These are phyloP conservation scores for Istiophorus platypterus DNA, from an alignment of 2,113 vertebrate genomes.

Conservation along the genomic window DNA sequence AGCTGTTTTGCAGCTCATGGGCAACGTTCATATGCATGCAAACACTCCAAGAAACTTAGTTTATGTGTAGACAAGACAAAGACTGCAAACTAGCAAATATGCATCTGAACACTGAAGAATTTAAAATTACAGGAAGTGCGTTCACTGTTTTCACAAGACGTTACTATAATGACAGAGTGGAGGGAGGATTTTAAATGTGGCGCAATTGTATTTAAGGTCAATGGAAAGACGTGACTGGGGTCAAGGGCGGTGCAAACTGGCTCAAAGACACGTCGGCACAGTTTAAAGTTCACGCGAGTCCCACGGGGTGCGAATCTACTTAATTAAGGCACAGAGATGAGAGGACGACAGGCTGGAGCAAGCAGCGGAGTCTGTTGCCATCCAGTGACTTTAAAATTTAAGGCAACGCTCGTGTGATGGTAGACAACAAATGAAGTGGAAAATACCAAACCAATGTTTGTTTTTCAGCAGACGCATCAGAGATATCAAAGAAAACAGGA, in stretches of 20 bases:
- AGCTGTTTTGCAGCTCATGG: too few relatives aligned
- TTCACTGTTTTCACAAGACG: too few relatives aligned
- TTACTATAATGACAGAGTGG: not conserved
- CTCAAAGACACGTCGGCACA: not conserved
- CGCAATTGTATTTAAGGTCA: too few relatives aligned
- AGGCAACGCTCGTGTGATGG: not conserved
- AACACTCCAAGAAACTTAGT: too few relatives aligned
- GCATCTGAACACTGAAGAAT: too few relatives aligned
- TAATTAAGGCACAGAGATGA: not conserved
- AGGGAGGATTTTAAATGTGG: not conserved
- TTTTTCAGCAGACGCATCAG: slow-evolving; percentile 24
- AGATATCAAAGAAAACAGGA: slow-evolving; percentile 38
- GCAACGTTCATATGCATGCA: too few relatives aligned
- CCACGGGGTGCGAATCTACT: not conserved
- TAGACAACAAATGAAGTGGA: slow-evolving; percentile 14
- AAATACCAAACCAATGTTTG: slow-evolving; percentile 21
- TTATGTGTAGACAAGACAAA: too few relatives aligned
- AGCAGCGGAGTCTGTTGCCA: not conserved
- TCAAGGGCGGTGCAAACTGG: not conserved
- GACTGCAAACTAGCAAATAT: too few relatives aligned
- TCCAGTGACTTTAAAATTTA: slow-evolving; percentile 16
- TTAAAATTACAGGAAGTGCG: too few relatives aligned
- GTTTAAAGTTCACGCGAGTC: not conserved
- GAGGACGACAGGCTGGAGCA: not conserved
- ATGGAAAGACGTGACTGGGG: not conserved